Evolutionary conservation across 2,797 vertebrate species (phyloP), one percentile per base, ranked within the genome.

Genomic region (Megaceryle alcyon): DNA sequence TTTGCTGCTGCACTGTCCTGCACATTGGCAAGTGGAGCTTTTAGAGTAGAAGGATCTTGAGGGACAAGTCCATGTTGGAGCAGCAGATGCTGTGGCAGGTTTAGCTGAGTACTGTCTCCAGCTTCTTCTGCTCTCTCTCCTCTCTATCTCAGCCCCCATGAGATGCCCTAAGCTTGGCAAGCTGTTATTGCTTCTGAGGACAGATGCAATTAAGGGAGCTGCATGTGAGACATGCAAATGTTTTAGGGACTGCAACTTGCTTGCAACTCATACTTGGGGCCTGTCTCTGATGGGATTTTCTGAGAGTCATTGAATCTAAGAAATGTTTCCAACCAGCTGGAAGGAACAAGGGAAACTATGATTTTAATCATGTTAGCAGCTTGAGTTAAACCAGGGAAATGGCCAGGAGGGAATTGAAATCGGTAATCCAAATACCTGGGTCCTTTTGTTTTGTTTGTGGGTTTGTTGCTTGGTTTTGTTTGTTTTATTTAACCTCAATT

Each of bases 111-210:
- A 81, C 57, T 84, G 66, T 13, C 49, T 91, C 26, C 57, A 75
- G 1, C 14, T 53, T 82, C 37, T 81, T 3, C 13, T 51, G 26
- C 39, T 41, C 5, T 60, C 25, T 54, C 29, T n/a, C 3, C 1
- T 51, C 25, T 85, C 23, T n/a, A 49, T 33, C 44, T 49, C 18
- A 31, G 2, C 20, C 15, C 7, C 2, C 0, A 1, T 1, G 31
- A 90, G 49, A 44, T 33, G 20, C 44, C 80, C 12, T 43, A 49
- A 72, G 21, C 14, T 4, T 49, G 31, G 43, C 28, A 78, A 9
- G 69, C 49, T 48, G 2, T 48, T 72, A 35, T 7, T 61, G 76
- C 51, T 90, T 56, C 22, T 4, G 5, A 66, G 31, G 59, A 48
- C 41, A 60, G 33, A 37, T 56, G 28, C 6, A 6, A 25, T 60